These are phyloP conservation scores for Zele albiditarsus DNA, from an alignment of 2,888 invertebrate genomes.

Conservation along the genomic window DNA sequence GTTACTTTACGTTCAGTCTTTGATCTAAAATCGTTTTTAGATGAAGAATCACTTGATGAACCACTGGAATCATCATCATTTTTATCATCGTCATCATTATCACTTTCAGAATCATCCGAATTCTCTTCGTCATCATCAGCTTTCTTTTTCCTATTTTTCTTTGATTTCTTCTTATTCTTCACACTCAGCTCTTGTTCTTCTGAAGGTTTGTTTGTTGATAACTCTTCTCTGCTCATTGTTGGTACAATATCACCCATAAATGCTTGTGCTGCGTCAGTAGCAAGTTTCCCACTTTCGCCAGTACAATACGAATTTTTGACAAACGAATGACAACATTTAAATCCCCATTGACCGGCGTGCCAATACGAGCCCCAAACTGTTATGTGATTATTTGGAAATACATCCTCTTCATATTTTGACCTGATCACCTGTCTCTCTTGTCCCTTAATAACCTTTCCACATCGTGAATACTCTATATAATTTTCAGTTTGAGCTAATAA, in stretches of 20 bases:
- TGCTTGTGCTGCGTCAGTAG: constrained; percentile 49
- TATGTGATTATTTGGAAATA: constrained; percentile 92
- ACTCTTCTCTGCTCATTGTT: constrained; percentile 19
- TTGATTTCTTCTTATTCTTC: constrained; percentile 49
- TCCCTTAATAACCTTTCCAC: constrained; percentile 90
- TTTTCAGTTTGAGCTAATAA: constrained; percentile 95
- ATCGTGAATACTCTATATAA: constrained; percentile 95
- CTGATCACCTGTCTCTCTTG: constrained; percentile 90
- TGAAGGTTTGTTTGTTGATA: constrained; percentile 48
- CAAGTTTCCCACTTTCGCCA: constrained; percentile 80
- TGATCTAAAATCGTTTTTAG: constrained; percentile 73
- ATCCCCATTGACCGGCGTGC: constrained; percentile 96
- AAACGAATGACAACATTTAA: constrained; percentile 94
- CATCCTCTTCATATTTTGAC: constrained; percentile 95
- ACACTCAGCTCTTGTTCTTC: constrained; percentile 52
- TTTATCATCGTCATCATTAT: constrained; percentile 40
- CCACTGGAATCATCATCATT: constrained; percentile 51
- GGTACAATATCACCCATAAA: constrained; percentile 15
- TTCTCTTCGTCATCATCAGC: constrained; percentile 45
- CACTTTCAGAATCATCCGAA: constrained; percentile 46
- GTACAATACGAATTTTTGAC: constrained; percentile 93
- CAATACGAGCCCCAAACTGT: constrained; percentile 98
- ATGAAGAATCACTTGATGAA: constrained; percentile 72
- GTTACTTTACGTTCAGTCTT: constrained; percentile 70
- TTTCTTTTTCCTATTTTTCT: constrained; percentile 54